Conservation (phyloP, 2,888 invertebrate species). For the Patella ulyssiponensis region DNA sequence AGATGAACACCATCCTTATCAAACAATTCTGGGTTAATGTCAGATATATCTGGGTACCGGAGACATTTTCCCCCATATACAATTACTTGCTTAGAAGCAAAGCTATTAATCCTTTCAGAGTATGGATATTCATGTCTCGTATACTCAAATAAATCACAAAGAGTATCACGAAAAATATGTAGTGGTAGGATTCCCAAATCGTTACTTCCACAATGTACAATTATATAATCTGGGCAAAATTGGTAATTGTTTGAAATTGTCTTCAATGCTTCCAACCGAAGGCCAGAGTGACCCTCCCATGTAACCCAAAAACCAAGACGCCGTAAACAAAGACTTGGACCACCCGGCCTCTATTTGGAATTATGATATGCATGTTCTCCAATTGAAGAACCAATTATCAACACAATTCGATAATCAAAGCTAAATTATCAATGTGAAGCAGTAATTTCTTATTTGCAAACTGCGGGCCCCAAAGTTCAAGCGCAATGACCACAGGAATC, state of each 20-base stretch:
- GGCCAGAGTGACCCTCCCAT: no score
- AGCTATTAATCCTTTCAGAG: background rate
- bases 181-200: background rate
- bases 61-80: background rate
- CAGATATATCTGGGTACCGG: no score
- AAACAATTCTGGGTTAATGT: no score
- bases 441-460: slow-evolving; percentile 23
- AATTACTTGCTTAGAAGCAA: background rate
- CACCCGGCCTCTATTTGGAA: background rate
- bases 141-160: background rate
- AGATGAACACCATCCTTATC: no score
- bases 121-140: background rate
- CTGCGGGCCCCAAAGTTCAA: slow-evolving; percentile 1
- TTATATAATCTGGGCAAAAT: no score
- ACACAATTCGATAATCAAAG: background rate
- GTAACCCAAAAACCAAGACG: no score
- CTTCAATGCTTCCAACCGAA: no score
- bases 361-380: no score
- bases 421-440: slow-evolving; percentile 25
- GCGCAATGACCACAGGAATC: slow-evolving; percentile 16
- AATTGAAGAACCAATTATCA: no score
- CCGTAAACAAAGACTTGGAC: no score
- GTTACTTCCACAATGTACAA: background rate
- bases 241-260: no score
- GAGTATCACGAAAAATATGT: background rate